Conservation (phyloP, 2,113 vertebrate species). For the Meles meles region DNA sequence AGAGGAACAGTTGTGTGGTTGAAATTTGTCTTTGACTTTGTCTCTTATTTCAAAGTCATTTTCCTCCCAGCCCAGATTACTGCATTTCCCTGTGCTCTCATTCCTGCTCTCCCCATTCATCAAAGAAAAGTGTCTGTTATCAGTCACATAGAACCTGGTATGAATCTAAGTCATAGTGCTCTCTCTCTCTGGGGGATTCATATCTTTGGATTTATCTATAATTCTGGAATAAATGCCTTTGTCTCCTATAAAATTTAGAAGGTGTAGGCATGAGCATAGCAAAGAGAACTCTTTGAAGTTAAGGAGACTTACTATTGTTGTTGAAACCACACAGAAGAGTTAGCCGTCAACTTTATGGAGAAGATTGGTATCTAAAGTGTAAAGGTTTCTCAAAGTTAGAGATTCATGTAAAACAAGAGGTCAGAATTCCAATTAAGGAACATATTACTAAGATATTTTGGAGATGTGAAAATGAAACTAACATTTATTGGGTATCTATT, state of each 20-base stretch:
- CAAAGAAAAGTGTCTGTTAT: not conserved
- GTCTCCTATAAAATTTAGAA: not conserved
- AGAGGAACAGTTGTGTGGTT: not conserved
- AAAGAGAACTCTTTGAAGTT: constrained; percentile 17
- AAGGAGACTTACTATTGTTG: not conserved
- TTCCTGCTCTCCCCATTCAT: not conserved
- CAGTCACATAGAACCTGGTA: not conserved
- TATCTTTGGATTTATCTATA: constrained; percentile 16
- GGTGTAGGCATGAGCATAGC: not conserved
- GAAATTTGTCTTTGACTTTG: constrained; percentile 42
- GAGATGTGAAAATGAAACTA: not conserved
- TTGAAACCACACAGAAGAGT: not conserved
- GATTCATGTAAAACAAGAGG: not conserved
- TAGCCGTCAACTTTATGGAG: not conserved
- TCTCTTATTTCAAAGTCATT: not conserved
- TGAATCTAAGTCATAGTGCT: constrained; percentile 29
- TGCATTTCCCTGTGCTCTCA: not conserved
- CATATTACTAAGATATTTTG: not conserved
- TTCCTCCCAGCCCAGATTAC: not conserved
- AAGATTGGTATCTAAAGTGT: not conserved
- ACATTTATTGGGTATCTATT: not conserved
- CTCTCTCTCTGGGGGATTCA: not conserved
- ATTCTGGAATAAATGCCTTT: constrained; percentile 34
- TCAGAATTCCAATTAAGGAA: not conserved
- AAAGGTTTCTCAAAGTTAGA: not conserved